phyloP scores from a whole-genome alignment of 2,797 vertebrate species.

The Molossus alvarezi region DNA sequence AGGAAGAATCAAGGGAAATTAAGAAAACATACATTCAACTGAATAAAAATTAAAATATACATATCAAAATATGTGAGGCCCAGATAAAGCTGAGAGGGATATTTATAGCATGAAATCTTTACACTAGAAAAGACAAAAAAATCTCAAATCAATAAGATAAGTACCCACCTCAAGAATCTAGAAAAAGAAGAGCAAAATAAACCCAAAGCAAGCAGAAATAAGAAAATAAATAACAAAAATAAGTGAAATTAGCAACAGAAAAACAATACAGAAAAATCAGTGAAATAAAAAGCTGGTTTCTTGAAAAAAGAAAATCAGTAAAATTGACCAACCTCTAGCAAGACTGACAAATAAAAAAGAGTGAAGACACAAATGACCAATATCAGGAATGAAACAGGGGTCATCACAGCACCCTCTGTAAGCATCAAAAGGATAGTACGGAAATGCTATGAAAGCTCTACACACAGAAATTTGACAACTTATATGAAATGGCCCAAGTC shows the following conservation, averaged over 20 bases:
- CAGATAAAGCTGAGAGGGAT: conserved; percentile 34
- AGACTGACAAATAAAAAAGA: conserved; percentile 61
- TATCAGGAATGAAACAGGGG: conserved; percentile 38
- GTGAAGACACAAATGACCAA: conserved; percentile 12
- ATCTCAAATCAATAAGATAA: conserved; percentile 38
- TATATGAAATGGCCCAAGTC: conserved; percentile 35
- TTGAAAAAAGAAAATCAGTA: conserved; percentile 60
- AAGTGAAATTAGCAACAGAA: conserved; percentile 47
- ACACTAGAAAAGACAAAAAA: conserved; percentile 58
- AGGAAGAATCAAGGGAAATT: conserved; percentile 40
- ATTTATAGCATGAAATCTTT: conserved; percentile 48
- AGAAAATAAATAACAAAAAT: conserved; percentile 58
- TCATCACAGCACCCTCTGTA: conserved; percentile 30
- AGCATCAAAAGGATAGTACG: conserved; percentile 48
- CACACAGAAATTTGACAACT: conserved; percentile 17
- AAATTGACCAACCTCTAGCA: conserved; percentile 60
- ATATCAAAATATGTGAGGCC: conserved; percentile 47
- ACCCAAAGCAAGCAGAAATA: neutral
- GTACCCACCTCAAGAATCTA: neutral
- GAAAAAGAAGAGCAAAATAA: conserved; percentile 46
- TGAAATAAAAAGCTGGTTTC: conserved; percentile 32
- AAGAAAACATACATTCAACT: conserved; percentile 8
- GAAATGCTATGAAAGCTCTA: conserved; percentile 54
- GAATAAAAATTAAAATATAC: conserved; percentile 43
- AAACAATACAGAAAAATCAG: conserved; percentile 65